These are phyloP conservation scores for Ctenopoma kingsleyae DNA, from an alignment of 2,797 vertebrate genomes.

Conservation along the genomic window DNA sequence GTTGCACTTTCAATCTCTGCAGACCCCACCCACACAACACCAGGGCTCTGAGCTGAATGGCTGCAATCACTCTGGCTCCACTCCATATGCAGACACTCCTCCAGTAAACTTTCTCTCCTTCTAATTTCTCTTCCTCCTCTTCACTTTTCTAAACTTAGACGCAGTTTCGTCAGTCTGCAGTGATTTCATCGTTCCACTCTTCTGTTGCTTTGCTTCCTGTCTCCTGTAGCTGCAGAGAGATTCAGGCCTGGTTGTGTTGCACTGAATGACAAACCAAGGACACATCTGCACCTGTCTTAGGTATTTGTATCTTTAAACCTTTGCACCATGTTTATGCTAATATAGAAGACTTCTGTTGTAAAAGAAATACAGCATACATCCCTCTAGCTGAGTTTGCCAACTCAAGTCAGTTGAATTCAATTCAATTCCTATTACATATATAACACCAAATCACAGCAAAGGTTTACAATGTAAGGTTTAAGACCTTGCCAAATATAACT, in stretches of 20 bases:
- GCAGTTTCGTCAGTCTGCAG: conserved; percentile 57
- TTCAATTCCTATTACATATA: too few relatives aligned
- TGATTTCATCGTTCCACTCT: conserved; percentile 43
- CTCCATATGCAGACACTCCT: conserved; percentile 70
- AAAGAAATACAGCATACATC: not conserved
- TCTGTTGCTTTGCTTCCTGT: conserved; percentile 50
- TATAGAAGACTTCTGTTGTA: conserved; percentile 11
- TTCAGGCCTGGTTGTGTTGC: conserved; percentile 27
- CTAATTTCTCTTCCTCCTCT: conserved; percentile 67
- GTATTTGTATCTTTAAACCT: conserved; percentile 33
- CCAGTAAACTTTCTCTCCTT: conserved; percentile 55
- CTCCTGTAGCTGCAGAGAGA: conserved; percentile 43
- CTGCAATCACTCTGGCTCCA: conserved; percentile 57
- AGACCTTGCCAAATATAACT: too few relatives aligned
- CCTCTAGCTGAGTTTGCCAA: conserved; percentile 17
- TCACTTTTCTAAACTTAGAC: conserved; percentile 73
- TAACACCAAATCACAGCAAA: too few relatives aligned
- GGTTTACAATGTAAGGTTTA: too few relatives aligned
- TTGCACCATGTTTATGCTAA: conserved; percentile 22
- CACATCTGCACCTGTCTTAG: conserved; percentile 46
- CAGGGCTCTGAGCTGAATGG: conserved; percentile 56
- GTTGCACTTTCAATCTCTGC: conserved; percentile 48
- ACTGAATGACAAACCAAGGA: conserved; percentile 71
- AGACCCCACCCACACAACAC: conserved; percentile 63
- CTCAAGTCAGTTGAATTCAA: conserved; percentile 11